Conservation (phyloP, 2,888 invertebrate species). For the Frankliniella intonsa region DNA sequence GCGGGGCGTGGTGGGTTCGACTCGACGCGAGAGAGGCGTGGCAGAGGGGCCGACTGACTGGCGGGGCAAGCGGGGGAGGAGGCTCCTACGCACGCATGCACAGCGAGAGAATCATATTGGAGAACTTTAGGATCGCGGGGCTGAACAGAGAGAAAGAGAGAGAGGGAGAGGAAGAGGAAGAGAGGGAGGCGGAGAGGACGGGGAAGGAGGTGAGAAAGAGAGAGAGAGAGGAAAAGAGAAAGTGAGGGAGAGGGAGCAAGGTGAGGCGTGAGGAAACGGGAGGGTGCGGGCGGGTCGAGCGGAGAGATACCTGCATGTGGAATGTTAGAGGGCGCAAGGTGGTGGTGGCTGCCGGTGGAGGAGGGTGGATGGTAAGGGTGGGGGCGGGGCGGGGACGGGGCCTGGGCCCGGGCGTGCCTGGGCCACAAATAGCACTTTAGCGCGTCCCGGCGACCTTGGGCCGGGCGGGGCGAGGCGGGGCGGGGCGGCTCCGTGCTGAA, state of each 20-base stretch:
- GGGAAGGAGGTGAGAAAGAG: neutral
- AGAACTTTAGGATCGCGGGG: too few species aligned
- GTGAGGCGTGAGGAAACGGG: neutral
- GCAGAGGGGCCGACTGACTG: conserved; percentile 40
- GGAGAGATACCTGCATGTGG: neutral
- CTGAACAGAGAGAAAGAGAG: too few species aligned
- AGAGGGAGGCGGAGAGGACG: neutral
- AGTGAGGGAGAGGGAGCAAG: too few species aligned
- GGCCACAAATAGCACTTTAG: conserved; percentile 1
- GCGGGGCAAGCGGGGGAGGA: too few species aligned
- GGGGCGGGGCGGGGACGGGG: neutral
- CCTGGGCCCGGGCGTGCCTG: conserved; percentile 24
- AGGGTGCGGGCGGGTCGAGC: neutral
- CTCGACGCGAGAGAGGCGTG: conserved; percentile 39
- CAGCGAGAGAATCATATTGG: neutral
- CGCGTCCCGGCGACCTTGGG: neutral
- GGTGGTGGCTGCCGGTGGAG: neutral
- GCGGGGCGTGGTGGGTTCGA: too few species aligned
- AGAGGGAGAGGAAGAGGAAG: neutral
- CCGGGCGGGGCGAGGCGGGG: neutral
- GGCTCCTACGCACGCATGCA: neutral
- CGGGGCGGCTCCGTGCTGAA: too few species aligned
- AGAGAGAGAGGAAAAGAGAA: too few species aligned
- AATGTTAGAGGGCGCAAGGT: neutral
- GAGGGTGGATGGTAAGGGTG: neutral